Conservation (phyloP, 92 coral and sea anemone genomes). For the Pocillopora grandis region DNA sequence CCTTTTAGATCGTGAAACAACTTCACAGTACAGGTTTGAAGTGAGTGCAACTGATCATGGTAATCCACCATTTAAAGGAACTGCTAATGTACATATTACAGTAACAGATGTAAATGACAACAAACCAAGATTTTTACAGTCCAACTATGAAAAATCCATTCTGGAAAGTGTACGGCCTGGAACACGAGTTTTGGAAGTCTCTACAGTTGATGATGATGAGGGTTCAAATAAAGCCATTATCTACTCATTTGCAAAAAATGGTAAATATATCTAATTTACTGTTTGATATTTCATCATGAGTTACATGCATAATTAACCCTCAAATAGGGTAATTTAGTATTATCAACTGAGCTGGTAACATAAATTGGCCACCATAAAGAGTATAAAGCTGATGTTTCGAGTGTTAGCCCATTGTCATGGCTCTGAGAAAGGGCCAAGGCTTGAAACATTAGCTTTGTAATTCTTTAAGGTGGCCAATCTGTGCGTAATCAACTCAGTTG, state of each 20-base stretch:
- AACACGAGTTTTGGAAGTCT: constrained; percentile 57
- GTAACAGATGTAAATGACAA: constrained; percentile 93
- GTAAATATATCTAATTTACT: constrained; percentile 21
- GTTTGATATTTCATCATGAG: neutral
- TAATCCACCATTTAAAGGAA: constrained; percentile 58
- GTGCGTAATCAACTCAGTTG: too few relatives aligned
- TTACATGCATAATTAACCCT: neutral
- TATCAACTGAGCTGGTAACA: neutral
- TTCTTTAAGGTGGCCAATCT: too few relatives aligned
- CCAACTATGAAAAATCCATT: constrained; percentile 56
- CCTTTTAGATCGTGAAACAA: constrained; percentile 70
- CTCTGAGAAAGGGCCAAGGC: too few relatives aligned
- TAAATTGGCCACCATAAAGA: too few relatives aligned
- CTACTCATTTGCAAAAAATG: constrained; percentile 75
- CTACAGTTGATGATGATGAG: constrained; percentile 84
- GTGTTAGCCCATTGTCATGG: too few relatives aligned
- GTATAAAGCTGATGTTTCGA: too few relatives aligned
- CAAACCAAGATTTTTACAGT: constrained; percentile 69
- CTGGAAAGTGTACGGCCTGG: constrained; percentile 69
- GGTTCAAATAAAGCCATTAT: constrained; percentile 74
- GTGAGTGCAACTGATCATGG: constrained; percentile 92
- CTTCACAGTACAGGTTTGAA: constrained; percentile 62
- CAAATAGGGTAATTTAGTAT: too few relatives aligned
- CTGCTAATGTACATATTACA: constrained; percentile 70
- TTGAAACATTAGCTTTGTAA: too few relatives aligned